Evolutionary conservation across 2,888 invertebrate species (phyloP), one percentile per base, ranked within the genome.

Genomic region (Coronaproctus castanopsis): DNA sequence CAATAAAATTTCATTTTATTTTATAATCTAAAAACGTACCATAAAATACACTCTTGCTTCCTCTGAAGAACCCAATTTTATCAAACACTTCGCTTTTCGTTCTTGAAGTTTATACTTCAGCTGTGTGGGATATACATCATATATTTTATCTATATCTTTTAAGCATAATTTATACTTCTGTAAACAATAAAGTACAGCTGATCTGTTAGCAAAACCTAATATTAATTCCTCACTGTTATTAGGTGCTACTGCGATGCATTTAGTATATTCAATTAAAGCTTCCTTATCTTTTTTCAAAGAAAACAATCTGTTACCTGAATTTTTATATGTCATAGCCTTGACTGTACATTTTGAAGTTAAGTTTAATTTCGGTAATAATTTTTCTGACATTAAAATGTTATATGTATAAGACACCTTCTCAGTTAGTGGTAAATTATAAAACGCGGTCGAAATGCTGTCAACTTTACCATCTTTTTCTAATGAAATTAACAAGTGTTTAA

Each of bases 181-280:
- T 68, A 81, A 68, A 65, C 78, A 74, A 66, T 80, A 75, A 53
- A 81, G 72, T 3, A 80, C 78, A 21, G 83, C 83, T 3, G 85
- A 83, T 68, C 85, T 75, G 66, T 85, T 84, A 0, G 81, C 82
- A 57, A 81, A 70, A 0, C 82, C 82, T 52, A 82, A 68, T 0
- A 79, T 72, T 65, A 79, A 79, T 69, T 79, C 78, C 10, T 75
- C 71, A 51, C 76, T 76, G 36, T 74, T 70, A 21, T 74, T 73
- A n/a, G 73, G 70, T 1, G 83, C 81, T 67, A 74, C 77, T 59
- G 76, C 68, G 14, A 83, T 75, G 71, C 82, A 80, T 66, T 78
- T 77, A 0, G 79, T 78, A 67, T 83, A 85, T 52, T 73, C 76
- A 55, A 72, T 68, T 57, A 81, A 72, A 66, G 80, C 79, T 2